phyloP scores from a whole-genome alignment of 2,888 invertebrate species.

The Cancer borealis region DNA sequence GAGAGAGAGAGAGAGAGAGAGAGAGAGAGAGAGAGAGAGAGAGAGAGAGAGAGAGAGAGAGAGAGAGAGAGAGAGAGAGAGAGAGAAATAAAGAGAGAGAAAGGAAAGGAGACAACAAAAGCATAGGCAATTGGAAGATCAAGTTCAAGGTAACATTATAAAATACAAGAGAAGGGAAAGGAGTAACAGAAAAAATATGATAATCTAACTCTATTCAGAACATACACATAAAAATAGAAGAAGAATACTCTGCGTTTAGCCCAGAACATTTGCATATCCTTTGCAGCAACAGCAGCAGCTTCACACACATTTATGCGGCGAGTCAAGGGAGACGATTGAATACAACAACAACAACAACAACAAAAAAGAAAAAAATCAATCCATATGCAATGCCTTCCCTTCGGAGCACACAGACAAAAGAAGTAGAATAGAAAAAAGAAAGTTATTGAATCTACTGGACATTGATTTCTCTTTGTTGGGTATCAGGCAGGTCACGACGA shows the following conservation, averaged over 20 bases:
- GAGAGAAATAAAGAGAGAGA: not conserved
- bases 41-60: not conserved
- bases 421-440: too few relatives aligned
- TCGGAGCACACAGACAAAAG: too few relatives aligned
- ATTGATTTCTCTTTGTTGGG: too few relatives aligned
- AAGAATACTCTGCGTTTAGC: not conserved
- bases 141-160: too few relatives aligned
- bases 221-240: not conserved
- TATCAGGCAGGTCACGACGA: too few relatives aligned
- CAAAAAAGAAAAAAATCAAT: not conserved
- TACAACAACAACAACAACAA: not conserved
- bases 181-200: not conserved
- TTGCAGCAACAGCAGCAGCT: not conserved
- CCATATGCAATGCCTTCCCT: not conserved
- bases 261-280: constrained; percentile 17
- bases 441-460: too few relatives aligned
- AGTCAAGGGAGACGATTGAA: constrained; percentile 5
- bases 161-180: not conserved
- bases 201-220: not conserved
- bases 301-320: not conserved
- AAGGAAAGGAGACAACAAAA: not conserved
- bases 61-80: not conserved
- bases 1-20: not conserved
- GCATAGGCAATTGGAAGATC: too few relatives aligned
- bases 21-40: not conserved